Evolutionary conservation across 2,888 invertebrate species (phyloP).

Genomic region (Hoplodrina ambigua): DNA sequence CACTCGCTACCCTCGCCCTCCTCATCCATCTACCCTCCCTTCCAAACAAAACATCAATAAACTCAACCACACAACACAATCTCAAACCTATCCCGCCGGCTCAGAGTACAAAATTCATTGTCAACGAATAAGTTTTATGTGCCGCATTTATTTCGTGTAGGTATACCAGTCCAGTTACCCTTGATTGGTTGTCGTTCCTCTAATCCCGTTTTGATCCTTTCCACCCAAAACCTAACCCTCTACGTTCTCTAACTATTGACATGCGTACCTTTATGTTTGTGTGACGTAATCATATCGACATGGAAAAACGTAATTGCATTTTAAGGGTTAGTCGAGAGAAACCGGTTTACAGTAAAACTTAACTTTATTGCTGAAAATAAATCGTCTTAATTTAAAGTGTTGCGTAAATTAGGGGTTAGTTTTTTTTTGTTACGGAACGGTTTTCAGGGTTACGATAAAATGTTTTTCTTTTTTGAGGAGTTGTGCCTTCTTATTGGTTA

Average conservation of each 20-base stretch:
- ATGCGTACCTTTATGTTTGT: slow-evolving; percentile 84
- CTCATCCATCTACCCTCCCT: slow-evolving; percentile 88
- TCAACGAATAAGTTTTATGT: slow-evolving; percentile 84
- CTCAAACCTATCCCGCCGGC: slow-evolving; percentile 63
- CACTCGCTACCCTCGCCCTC: slow-evolving; percentile 86
- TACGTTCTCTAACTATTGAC: slow-evolving; percentile 89
- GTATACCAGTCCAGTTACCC: slow-evolving; percentile 91
- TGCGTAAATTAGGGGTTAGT: background rate
- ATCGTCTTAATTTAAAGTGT: background rate
- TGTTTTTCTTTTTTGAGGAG: no score
- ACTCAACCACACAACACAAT: slow-evolving; percentile 71
- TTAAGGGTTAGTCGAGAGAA: slow-evolving; percentile 21
- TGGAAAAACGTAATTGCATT: slow-evolving; percentile 59
- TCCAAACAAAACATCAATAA: slow-evolving; percentile 91
- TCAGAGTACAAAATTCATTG: slow-evolving; percentile 69
- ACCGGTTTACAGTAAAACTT: background rate
- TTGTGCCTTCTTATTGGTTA: no score
- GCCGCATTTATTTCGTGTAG: slow-evolving; percentile 90
- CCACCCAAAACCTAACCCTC: slow-evolving; percentile 91
- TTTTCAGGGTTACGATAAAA: no score
- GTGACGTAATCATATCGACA: slow-evolving; percentile 70
- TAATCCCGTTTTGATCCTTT: slow-evolving; percentile 93
- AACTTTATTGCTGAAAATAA: background rate
- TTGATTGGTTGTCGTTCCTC: slow-evolving; percentile 93
- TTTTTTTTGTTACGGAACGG: no score